Evolutionary conservation across 2,113 vertebrate genomes (phyloP).

Genomic region (Gymnarchus niloticus): DNA sequence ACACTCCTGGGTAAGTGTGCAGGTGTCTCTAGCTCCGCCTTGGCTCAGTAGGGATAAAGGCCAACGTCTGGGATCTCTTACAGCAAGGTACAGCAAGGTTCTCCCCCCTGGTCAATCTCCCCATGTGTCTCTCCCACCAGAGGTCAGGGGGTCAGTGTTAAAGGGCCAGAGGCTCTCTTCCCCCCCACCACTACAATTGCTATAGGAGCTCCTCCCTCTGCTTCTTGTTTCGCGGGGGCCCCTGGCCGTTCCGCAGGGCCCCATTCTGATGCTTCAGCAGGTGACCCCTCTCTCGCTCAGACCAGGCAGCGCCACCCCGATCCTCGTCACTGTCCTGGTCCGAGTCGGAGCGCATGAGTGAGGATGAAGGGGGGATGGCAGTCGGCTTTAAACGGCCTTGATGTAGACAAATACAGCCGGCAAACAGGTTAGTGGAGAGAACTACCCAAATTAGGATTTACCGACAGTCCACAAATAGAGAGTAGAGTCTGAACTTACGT

Average conservation of each 20-base stretch:
- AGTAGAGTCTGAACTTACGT: background rate
- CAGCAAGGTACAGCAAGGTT: background rate
- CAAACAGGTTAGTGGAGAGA: background rate
- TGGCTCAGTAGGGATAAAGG: conserved; percentile 51
- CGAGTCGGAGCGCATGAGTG: conserved; percentile 93
- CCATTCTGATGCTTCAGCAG: conserved; percentile 87
- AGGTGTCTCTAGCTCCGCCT: background rate
- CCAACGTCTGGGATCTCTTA: background rate
- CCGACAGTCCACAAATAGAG: background rate
- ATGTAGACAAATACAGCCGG: background rate
- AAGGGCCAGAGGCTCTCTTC: background rate
- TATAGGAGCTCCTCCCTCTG: conserved; percentile 69
- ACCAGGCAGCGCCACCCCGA: conserved; percentile 75
- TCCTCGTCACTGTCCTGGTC: conserved; percentile 93
- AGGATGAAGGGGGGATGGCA: conserved; percentile 73
- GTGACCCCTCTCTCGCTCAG: conserved; percentile 84
- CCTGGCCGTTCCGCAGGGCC: conserved; percentile 82
- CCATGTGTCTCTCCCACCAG: background rate
- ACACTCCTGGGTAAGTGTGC: background rate
- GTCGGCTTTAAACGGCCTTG: conserved; percentile 77
- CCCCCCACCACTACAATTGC: conserved; percentile 28
- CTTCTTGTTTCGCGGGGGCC: conserved; percentile 69
- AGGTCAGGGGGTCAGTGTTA: background rate
- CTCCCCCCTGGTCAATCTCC: background rate
- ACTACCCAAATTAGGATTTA: too few species aligned